phyloP scores from a whole-genome alignment of 2,888 invertebrate species.

The Celastrina argiolus region DNA sequence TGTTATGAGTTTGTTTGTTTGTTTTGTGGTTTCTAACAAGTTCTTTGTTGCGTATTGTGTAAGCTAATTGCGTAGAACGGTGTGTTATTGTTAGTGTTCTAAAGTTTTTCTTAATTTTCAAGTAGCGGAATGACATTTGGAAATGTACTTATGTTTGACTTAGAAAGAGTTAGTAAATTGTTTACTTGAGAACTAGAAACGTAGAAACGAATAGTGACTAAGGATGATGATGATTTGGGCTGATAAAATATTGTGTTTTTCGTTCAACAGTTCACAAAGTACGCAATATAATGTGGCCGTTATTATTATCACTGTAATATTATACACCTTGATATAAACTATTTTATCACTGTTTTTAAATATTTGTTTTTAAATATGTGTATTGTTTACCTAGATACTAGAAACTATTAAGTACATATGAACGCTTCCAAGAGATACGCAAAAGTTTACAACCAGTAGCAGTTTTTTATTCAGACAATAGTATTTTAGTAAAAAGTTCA shows the following conservation, averaged over 20 bases:
- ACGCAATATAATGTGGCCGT: not conserved
- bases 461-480: not conserved
- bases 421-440: not conserved
- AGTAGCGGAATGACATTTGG: not conserved
- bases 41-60: slow-evolving; percentile 29
- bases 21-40: slow-evolving; percentile 29
- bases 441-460: not conserved
- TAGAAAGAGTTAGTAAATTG: no score
- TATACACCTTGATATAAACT: slow-evolving; percentile 15
- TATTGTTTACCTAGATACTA: no score
- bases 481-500: not conserved
- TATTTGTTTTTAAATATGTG: slow-evolving; percentile 8
- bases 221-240: not conserved
- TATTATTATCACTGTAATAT: slow-evolving; percentile 5
- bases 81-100: slow-evolving; percentile 19
- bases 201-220: no score
- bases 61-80: slow-evolving; percentile 19
- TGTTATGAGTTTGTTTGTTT: slow-evolving; percentile 29
- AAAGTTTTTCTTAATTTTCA: slow-evolving; percentile 19
- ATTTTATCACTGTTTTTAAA: slow-evolving; percentile 17
- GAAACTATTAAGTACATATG: not conserved
- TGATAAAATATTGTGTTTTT: not conserved
- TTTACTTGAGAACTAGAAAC: no score
- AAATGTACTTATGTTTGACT: not conserved
- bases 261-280: not conserved